Conservation (phyloP, 2,113 vertebrate genomes). For the Paratilapia polleni region DNA sequence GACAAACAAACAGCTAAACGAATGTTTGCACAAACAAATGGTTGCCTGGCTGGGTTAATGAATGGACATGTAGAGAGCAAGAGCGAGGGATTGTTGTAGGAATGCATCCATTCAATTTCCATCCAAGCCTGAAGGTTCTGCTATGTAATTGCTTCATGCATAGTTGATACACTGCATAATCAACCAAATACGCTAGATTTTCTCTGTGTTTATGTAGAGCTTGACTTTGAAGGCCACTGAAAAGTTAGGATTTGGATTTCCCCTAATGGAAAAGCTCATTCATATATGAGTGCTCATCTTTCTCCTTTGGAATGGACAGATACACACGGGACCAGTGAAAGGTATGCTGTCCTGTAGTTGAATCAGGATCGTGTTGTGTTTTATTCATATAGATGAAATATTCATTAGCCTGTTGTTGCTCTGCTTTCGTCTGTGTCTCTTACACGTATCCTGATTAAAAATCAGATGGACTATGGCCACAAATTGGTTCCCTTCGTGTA, state of each 20-base stretch:
- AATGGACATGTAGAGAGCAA: constrained; percentile 55
- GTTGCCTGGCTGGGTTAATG: constrained; percentile 55
- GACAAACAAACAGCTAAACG: constrained; percentile 65
- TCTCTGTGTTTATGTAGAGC: constrained; percentile 35
- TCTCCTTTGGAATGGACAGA: constrained; percentile 16
- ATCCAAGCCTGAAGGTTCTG: constrained; percentile 56
- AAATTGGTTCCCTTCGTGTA: constrained; percentile 47
- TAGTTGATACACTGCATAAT: constrained; percentile 75
- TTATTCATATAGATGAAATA: constrained; percentile 76
- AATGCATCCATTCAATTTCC: constrained; percentile 63
- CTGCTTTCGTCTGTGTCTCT: constrained; percentile 33
- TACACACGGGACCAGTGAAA: constrained; percentile 30
- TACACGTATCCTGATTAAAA: constrained; percentile 56
- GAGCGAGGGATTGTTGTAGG: constrained; percentile 31
- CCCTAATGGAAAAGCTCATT: constrained; percentile 35
- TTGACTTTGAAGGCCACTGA: constrained; percentile 19
- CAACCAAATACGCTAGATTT: constrained; percentile 61
- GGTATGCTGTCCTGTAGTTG: constrained; percentile 45
- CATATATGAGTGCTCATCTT: constrained; percentile 26
- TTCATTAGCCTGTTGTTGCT: constrained; percentile 55
- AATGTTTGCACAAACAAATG: constrained; percentile 71
- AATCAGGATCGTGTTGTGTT: constrained; percentile 58
- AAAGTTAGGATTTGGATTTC: constrained; percentile 30
- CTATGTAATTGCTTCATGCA: constrained; percentile 76
- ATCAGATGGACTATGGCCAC: constrained; percentile 29